Base-by-base conservation (phyloP, 64 coral and sea anemone species). In the Pachyseris speciosa region DNA sequence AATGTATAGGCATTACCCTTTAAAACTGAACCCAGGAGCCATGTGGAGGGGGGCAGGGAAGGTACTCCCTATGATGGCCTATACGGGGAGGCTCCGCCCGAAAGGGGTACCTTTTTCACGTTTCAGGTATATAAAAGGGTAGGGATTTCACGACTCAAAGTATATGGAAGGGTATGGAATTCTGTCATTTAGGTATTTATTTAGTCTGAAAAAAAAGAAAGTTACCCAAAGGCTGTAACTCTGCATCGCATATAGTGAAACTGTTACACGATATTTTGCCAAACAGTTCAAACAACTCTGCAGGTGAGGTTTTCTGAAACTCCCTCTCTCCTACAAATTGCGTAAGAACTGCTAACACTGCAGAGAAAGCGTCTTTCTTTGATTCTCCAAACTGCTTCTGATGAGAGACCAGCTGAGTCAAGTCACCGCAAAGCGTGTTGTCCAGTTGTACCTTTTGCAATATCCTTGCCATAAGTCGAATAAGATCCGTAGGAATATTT, bases 241-340 rank as follows among this genome's bases (percentile, higher is more conserved):
- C 97, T 15, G 51, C 90, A 81, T 99, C 94, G 58, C 93, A 95
- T 34, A 99, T 99, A 50, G 93, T 95, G 87, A 99, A 99, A 75
- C 93, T 92, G 52, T 99, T 99, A 19, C 90, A 99, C 10, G 90
- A 90, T 59, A 99, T 84, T 83, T 99, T 95, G 30, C 93, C 86
- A 93, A 99, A 99, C 22, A 99, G 67, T 37, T 93, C 80, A 93
- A 99, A 90, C 24, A 95, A 17, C 8, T 87, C 86, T 4, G 12
- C 37, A 4, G 65, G 45, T 85, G 78, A 89, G 41, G 17, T 43
- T 58, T 64, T 63, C 2, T 39, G 43, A 40, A 94, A 84, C 36
- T 85, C 63, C 4, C 78, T 67, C 7, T 87, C 80, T 22, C 90
- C 75, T 31, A 92, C 9, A 83, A 90, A 99, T 13, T 67, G 27